Percentiles rank a stretch among this genome's conserved stretches.
Evolutionary conservation across 2,888 invertebrate species (phyloP).

Genomic region (Netelia melanura): DNA sequence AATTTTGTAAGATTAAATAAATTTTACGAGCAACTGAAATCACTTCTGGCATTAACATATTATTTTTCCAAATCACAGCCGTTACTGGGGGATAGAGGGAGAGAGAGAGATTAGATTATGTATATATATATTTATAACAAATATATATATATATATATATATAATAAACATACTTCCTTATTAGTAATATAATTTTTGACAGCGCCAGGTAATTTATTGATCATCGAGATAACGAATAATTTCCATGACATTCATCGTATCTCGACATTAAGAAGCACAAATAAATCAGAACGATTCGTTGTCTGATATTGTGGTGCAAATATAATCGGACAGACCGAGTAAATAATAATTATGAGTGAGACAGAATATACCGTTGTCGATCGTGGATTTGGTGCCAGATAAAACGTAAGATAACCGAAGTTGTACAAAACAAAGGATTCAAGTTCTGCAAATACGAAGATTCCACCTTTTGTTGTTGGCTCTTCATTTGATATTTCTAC

Average conservation of each 20-base stretch:
- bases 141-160: background rate
- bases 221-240: background rate
- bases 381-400: slow-evolving; percentile 20
- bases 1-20: slow-evolving; percentile 83
- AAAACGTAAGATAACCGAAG: background rate
- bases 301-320: background rate
- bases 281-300: background rate
- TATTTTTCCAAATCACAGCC: background rate
- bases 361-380: background rate
- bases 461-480: background rate
- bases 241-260: background rate
- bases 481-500: background rate
- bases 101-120: background rate
- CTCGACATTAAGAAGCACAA: background rate
- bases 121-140: background rate
- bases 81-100: background rate
- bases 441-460: slow-evolving; percentile 41
- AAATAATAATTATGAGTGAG: background rate
- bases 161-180: background rate
- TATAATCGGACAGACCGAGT: background rate
- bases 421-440: slow-evolving; percentile 27
- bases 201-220: background rate
- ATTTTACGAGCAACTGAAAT: slow-evolving; percentile 78
- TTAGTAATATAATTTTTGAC: background rate
- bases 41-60: background rate